phyloP scores from a whole-genome alignment of 92 coral and sea anemone species.

The Porites divaricata region DNA sequence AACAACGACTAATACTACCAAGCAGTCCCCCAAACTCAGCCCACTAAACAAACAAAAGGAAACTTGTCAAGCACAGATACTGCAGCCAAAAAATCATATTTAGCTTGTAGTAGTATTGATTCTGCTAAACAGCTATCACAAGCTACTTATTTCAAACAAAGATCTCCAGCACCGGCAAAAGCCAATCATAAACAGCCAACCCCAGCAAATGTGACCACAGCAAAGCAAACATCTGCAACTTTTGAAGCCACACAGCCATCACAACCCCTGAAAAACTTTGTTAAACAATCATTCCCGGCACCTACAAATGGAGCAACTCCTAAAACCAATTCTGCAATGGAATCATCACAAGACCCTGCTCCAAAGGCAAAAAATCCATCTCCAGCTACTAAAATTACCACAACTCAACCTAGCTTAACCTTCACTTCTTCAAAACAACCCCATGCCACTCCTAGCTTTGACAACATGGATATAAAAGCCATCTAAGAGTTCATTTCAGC shows the following conservation, averaged over 20 bases:
- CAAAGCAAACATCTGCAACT: no score
- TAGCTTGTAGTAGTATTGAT: background rate
- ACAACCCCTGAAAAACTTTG: no score
- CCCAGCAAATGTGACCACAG: no score
- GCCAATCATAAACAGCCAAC: background rate
- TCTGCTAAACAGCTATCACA: conserved; percentile 16
- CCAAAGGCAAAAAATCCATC: no score
- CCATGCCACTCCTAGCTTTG: conserved; percentile 46
- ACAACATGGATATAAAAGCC: conserved; percentile 53
- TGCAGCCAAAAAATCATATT: conserved; percentile 16
- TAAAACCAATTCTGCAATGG: no score
- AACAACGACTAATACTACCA: background rate
- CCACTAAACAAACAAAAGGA: conserved; percentile 4
- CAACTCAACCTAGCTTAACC: background rate
- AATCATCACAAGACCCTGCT: no score
- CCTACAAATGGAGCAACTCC: background rate
- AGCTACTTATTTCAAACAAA: conserved; percentile 17
- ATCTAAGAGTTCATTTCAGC: conserved; percentile 54
- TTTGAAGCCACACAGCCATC: no score
- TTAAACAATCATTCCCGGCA: background rate
- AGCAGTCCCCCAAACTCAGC: background rate
- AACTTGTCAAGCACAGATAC: conserved; percentile 2
- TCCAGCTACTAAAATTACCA: conserved; percentile 3
- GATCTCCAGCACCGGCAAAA: background rate
- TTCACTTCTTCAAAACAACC: background rate